Evolutionary conservation across 1,140 invertebrate species (phyloP).

Genomic region (Diplogasteroides magnus): DNA sequence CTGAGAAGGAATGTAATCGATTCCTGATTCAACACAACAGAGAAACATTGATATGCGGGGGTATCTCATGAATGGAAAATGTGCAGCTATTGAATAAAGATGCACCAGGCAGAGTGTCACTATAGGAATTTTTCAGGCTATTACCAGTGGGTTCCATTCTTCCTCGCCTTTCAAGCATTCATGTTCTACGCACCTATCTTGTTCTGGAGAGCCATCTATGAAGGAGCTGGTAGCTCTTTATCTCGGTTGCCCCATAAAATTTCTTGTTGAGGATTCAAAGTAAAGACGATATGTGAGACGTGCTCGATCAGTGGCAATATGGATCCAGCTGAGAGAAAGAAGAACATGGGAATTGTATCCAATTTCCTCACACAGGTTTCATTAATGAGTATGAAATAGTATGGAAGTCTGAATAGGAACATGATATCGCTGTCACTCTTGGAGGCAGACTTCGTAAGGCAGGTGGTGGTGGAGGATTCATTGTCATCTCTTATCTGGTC

Average conservation of each 20-base stretch:
- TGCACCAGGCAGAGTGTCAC: too few relatives aligned
- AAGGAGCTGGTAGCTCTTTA: slow-evolving; percentile 27
- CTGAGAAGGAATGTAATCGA: too few relatives aligned
- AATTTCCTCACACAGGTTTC: slow-evolving; percentile 35
- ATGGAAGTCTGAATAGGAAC: slow-evolving; percentile 22
- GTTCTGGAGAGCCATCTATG: slow-evolving; percentile 57
- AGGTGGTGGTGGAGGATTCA: slow-evolving; percentile 12
- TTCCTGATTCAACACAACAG: too few relatives aligned
- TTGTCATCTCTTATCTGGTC: slow-evolving; percentile 29
- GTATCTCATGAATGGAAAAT: too few relatives aligned
- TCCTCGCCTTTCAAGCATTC: slow-evolving; percentile 61
- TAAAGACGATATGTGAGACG: slow-evolving; percentile 50
- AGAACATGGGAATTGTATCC: slow-evolving; percentile 45
- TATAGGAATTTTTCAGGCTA: slow-evolving; percentile 52
- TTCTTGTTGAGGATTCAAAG: slow-evolving; percentile 42
- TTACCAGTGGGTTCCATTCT: slow-evolving; percentile 60
- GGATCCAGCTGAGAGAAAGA: slow-evolving; percentile 42
- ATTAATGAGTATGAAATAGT: background rate
- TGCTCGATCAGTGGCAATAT: slow-evolving; percentile 50
- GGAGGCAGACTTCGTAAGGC: background rate
- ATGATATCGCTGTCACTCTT: slow-evolving; percentile 29
- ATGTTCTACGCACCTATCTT: slow-evolving; percentile 60
- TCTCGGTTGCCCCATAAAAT: background rate
- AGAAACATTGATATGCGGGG: too few relatives aligned
- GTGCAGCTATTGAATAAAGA: too few relatives aligned